Base-by-base conservation (phyloP, 2,797 vertebrate genomes). In the Sebastes diploproa region DNA sequence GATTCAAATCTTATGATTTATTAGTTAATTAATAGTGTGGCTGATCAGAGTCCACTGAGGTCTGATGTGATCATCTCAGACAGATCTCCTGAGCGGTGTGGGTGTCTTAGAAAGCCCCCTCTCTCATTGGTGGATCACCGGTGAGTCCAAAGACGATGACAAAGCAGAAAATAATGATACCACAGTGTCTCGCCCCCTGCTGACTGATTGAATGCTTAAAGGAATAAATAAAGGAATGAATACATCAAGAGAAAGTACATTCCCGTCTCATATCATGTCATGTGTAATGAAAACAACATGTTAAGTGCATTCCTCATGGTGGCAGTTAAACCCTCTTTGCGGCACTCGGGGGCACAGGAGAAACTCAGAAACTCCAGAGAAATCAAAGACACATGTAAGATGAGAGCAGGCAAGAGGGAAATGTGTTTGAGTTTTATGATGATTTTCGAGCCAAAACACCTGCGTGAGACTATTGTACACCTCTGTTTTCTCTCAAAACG, bases 41-140 rank as follows among this genome's bases (percentile, higher is more conserved):
- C 20, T 6, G 13, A 5, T 29, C 42, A 68, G 18, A 70, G 50
- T 3, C 20, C 6, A 11, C 32, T 56, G 34, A 68, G 5, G 5
- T 2, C 18, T 32, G 18, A 50, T 50, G 46, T 50, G 46, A 50
- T 50, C 18, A 50, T 4, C 18, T 50, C 50, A 52, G 50, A 9
- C 9, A 54, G 50, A 1, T 54, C 20, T n/a, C 9, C 20, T 54
- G 50, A 54, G 46, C 46, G 1, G 18, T 50, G 18, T 50, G 46
- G 46, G 46, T 50, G 46, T 50, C 46, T 50, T 50, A 18, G 18
- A 50, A 50, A 50, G 46, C 54, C 66, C 6, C 34, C 5, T 52
- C 27, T 87, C 77, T 75, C 69, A 94, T 92, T 93, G 90, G 86
- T 63, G 77, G 69, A 72, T 10, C 25, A 63, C 16, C 32, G 32